These are phyloP conservation scores for Antennarius striatus DNA, from an alignment of 2,113 vertebrate genomes.

Conservation along the genomic window DNA sequence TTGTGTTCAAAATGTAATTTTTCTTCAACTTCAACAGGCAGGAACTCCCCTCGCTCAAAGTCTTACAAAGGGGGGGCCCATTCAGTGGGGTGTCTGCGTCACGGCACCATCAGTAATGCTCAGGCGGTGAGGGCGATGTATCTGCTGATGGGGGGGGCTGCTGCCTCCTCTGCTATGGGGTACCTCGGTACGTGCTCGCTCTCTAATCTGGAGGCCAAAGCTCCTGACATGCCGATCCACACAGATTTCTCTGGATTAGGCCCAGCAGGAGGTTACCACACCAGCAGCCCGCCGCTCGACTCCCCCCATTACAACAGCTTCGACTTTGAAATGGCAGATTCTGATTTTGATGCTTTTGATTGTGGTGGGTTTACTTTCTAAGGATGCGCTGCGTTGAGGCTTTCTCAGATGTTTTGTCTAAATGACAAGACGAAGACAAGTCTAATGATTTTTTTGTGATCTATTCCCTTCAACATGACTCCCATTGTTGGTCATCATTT, in stretches of 20 bases:
- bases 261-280: conserved; percentile 66
- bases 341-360: conserved; percentile 83
- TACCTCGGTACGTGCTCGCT: conserved; percentile 76
- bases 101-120: conserved; percentile 74
- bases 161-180: conserved; percentile 80
- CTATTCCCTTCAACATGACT: too few species aligned
- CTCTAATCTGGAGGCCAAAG: conserved; percentile 61
- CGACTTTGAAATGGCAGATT: conserved; percentile 79
- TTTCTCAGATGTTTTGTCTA: neutral
- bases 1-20: neutral
- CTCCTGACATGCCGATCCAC: conserved; percentile 63
- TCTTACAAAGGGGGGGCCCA: conserved; percentile 34
- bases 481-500: too few species aligned
- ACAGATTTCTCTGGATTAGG: conserved; percentile 75
- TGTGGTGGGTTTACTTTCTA: conserved; percentile 82
- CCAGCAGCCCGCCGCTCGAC: conserved; percentile 53
- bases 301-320: conserved; percentile 77
- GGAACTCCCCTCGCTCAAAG: conserved; percentile 51
- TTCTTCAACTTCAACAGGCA: conserved; percentile 37
- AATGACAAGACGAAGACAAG: neutral
- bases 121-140: conserved; percentile 78
- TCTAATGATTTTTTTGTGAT: too few species aligned
- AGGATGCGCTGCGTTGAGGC: neutral
- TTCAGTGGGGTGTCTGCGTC: conserved; percentile 76
- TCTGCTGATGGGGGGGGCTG: conserved; percentile 83